These are phyloP conservation scores for Neoarius graeffei DNA, from an alignment of 2,113 vertebrate genomes.

Conservation along the genomic window DNA sequence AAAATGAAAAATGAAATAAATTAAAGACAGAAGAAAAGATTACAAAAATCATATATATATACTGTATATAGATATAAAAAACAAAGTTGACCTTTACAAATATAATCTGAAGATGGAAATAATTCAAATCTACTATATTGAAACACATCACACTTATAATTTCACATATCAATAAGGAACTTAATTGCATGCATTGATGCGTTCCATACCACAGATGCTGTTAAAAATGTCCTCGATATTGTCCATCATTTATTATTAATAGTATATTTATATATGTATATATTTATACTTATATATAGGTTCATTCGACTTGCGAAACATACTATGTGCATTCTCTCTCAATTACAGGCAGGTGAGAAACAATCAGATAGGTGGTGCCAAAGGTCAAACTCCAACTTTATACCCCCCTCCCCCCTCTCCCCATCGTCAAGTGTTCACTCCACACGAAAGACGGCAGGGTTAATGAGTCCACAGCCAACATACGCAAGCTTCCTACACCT, in stretches of 20 bases:
- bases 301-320: constrained; percentile 60
- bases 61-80: constrained; percentile 69
- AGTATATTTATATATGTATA: constrained; percentile 58
- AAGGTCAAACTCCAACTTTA: constrained; percentile 53
- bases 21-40: constrained; percentile 64
- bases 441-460: constrained; percentile 46
- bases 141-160: constrained; percentile 85
- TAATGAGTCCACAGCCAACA: constrained; percentile 48
- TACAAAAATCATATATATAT: constrained; percentile 60
- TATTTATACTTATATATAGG: constrained; percentile 52
- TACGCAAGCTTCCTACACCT: constrained; percentile 40
- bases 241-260: constrained; percentile 64
- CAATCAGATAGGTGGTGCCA: constrained; percentile 62
- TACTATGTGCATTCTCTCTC: constrained; percentile 65
- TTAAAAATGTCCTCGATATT: constrained; percentile 72
- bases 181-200: constrained; percentile 83
- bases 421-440: constrained; percentile 34
- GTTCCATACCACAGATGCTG: constrained; percentile 81
- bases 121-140: constrained; percentile 81
- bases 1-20: constrained; percentile 60
- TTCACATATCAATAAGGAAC: constrained; percentile 83
- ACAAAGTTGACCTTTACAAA: constrained; percentile 77
- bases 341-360: constrained; percentile 69
- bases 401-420: constrained; percentile 20
- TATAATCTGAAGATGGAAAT: constrained; percentile 73